Evolutionary conservation across 2,888 invertebrate genomes (phyloP), one percentile per base, ranked within the genome.

Genomic region (Aspidiotus destructor): DNA sequence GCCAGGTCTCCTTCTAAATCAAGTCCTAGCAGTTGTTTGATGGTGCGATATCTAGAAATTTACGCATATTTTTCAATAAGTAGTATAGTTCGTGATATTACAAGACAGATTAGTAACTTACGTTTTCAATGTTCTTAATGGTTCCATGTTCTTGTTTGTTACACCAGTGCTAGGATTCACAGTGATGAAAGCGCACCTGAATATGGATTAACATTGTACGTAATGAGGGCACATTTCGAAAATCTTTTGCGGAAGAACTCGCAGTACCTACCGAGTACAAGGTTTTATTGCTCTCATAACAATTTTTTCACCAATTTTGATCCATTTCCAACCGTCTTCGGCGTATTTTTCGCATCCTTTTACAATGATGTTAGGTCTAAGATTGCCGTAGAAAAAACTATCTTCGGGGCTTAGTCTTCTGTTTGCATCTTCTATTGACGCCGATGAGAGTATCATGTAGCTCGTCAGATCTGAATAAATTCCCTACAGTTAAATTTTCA

Each of bases 261-360:
- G 28, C 28, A 3, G 1, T n/a, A 40, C 54, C 58, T 44, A 89
- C 81, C 86, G 83, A 0, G 82, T 81, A 74, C 87, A 87, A 0
- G 85, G 84, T 75, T 84, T 85, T 17, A 86, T 77, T 70, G 84
- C 81, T 75, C 84, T 81, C 74, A 87, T 85, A 61, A 84, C 73
- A 11, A 82, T 81, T 7, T 82, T 78, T 42, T 79, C 77, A 8
- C 87, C 86, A 67, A 89, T 85, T 75, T 83, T 85, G 7, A 88
- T 76, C 79, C 84, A 88, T 68, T 83, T 81, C 87, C 88, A 89
- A 8, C 79, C 76, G 73, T 89, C 88, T 76, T 89, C 87, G 2
- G 82, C 85, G 73, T 81, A 85, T 0, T 86, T 76, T 60, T 77
- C 73, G 1, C 81, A 79, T 0, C 83, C 83, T 69, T 81, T 79